These are phyloP conservation scores for Leguminivora glycinivorella DNA, from an alignment of 1,140 invertebrate genomes.

Conservation along the genomic window DNA sequence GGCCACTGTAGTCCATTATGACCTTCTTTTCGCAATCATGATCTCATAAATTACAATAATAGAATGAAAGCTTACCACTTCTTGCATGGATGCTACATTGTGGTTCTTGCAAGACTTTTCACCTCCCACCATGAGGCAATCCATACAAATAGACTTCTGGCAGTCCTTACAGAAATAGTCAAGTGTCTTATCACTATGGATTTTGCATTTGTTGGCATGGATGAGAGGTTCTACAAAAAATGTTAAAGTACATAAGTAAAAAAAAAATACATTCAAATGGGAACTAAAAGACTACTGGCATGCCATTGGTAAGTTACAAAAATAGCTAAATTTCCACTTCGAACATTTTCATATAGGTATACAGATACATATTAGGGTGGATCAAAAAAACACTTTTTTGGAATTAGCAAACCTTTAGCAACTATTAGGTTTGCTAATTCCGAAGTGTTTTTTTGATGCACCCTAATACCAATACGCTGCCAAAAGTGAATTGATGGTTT, in stretches of 20 bases:
- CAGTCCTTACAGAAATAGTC: slow-evolving; percentile 73
- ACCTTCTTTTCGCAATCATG: too few species aligned
- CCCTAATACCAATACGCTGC: too few species aligned
- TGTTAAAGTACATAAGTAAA: not conserved
- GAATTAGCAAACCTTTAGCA: too few species aligned
- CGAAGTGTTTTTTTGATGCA: too few species aligned
- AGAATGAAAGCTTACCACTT: slow-evolving; percentile 53
- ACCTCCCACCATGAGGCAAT: slow-evolving; percentile 66
- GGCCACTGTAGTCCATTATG: too few species aligned
- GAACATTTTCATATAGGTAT: too few species aligned
- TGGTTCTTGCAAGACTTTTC: slow-evolving; percentile 71
- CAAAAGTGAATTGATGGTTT: too few species aligned
- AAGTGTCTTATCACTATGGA: slow-evolving; percentile 57
- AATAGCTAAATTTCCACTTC: too few species aligned
- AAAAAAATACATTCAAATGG: not conserved
- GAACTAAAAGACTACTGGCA: not conserved
- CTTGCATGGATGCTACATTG: slow-evolving; percentile 55
- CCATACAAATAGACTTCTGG: slow-evolving; percentile 62
- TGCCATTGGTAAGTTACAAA: too few species aligned
- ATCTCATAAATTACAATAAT: not conserved
- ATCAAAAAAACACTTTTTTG: too few species aligned
- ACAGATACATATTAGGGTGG: too few species aligned
- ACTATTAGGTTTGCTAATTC: too few species aligned
- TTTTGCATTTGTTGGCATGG: slow-evolving; percentile 48
- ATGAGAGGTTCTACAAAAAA: slow-evolving; percentile 45